Evolutionary conservation across 2,113 vertebrate species (phyloP), one percentile per base, ranked within the genome.

Genomic region (Probosciger aterrimus): DNA sequence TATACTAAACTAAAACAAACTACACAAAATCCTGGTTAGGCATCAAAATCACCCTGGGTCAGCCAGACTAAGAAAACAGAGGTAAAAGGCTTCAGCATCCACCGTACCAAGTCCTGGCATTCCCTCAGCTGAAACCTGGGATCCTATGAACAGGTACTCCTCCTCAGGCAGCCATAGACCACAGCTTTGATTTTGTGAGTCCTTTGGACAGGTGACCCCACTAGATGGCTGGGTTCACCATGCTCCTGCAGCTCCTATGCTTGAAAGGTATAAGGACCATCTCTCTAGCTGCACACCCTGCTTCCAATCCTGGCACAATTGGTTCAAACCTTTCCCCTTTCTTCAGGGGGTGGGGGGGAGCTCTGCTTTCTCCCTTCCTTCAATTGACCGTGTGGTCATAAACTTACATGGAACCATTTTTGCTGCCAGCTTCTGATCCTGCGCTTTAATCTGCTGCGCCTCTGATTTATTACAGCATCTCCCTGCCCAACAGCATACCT

Each of bases 1-100:
- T 68, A 63, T 55, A 80, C 53, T 90, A 88, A 93, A 94, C 47
- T 90, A 77, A 90, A 96, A 90, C 71, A 91, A 96, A 86, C 87
- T 69, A 33, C 37, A 52, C 4, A 1, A 95, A 94, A 94, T 88
- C 73, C 64, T 55, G 75, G 18, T 43, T 44, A 94, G 73, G 47
- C 20, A 39, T 57, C 3, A 0, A 67, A 94, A 88, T 46, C 6
- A 8, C 73, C n/a, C 50, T 81, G 49, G 55, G 73, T 92, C 82
- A 92, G 41, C 18, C 28, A 79, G 49, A 70, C 30, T 39, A 69
- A 78, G 63, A 83, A 86, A 95, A 81, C 20, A 81, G 27, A 77
- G 71, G 60, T 59, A 62, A 93, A 73, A 65, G 14, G 19, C 50
- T 83, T 47, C 53, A 62, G 43, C 64, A 16, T 27, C 33, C 6